These are phyloP conservation scores for Alethe castanea DNA, from an alignment of 2,113 vertebrate species.

Conservation along the genomic window DNA sequence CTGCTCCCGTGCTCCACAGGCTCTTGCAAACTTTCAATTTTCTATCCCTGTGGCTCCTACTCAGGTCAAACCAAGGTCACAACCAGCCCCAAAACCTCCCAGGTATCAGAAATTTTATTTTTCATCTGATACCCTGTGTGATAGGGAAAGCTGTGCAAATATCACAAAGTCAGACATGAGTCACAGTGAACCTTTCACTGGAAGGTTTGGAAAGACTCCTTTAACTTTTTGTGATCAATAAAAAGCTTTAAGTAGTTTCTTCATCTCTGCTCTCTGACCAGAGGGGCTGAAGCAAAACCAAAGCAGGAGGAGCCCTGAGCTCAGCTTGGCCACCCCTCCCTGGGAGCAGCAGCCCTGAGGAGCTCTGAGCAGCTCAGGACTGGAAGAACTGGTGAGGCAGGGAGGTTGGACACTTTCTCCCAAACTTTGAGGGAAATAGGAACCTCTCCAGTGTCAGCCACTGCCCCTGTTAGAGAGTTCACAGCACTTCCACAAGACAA, in stretches of 20 bases:
- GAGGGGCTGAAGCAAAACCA: background rate
- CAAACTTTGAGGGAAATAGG: background rate
- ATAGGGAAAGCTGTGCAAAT: background rate
- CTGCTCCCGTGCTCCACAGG: background rate
- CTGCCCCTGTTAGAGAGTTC: background rate
- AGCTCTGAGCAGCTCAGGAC: background rate
- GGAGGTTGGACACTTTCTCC: background rate
- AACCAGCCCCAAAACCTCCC: background rate
- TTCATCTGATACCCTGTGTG: background rate
- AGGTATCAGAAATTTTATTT: background rate
- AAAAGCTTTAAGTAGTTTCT: background rate
- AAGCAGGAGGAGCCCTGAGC: background rate
- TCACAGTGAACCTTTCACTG: background rate
- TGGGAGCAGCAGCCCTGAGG: background rate
- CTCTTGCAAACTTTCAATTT: background rate
- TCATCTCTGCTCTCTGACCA: background rate
- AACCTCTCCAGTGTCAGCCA: background rate
- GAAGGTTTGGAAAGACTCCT: background rate
- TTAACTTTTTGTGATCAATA: background rate
- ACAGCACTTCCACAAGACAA: background rate
- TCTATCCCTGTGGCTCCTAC: background rate
- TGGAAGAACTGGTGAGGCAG: background rate
- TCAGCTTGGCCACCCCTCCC: background rate
- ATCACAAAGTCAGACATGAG: background rate
- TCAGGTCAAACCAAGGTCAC: conserved; percentile 30